Conservation (phyloP, 2,888 invertebrate genomes). For the Sepioteuthis lessoniana region DNA sequence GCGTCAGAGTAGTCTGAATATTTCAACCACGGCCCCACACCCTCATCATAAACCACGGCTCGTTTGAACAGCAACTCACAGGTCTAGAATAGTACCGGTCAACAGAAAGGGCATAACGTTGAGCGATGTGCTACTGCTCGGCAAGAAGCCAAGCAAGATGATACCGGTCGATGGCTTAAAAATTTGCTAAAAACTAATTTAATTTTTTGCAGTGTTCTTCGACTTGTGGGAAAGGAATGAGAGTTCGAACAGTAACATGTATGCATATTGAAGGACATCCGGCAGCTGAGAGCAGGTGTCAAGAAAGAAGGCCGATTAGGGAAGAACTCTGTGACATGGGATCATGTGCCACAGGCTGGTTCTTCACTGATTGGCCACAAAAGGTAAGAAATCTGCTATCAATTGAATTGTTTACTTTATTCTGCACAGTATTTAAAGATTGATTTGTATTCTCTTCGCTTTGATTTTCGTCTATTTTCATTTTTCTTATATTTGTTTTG, state of each 20-base stretch:
- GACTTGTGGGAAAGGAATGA: constrained; percentile 41
- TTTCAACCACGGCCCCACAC: too few species aligned
- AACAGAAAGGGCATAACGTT: too few species aligned
- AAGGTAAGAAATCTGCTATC: constrained; percentile 72
- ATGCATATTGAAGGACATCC: background rate
- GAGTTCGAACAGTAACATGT: background rate
- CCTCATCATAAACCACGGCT: too few species aligned
- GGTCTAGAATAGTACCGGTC: too few species aligned
- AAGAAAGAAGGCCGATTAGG: constrained; percentile 76
- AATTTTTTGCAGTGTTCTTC: constrained; percentile 39
- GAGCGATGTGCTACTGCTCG: too few species aligned
- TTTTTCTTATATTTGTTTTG: background rate
- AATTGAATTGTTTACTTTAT: background rate
- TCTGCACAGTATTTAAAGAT: too few species aligned
- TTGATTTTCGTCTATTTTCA: background rate
- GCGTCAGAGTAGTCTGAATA: too few species aligned
- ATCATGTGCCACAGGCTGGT: constrained; percentile 79
- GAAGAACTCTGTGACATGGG: constrained; percentile 80
- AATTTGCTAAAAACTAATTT: background rate
- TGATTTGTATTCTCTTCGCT: too few species aligned
- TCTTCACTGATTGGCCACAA: constrained; percentile 80
- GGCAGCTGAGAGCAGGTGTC: background rate
- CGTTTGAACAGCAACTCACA: too few species aligned
- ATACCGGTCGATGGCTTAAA: too few species aligned
- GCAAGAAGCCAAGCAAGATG: too few species aligned